These are phyloP conservation scores for Gymnodraco acuticeps DNA, from an alignment of 2,797 vertebrate species.

Conservation along the genomic window DNA sequence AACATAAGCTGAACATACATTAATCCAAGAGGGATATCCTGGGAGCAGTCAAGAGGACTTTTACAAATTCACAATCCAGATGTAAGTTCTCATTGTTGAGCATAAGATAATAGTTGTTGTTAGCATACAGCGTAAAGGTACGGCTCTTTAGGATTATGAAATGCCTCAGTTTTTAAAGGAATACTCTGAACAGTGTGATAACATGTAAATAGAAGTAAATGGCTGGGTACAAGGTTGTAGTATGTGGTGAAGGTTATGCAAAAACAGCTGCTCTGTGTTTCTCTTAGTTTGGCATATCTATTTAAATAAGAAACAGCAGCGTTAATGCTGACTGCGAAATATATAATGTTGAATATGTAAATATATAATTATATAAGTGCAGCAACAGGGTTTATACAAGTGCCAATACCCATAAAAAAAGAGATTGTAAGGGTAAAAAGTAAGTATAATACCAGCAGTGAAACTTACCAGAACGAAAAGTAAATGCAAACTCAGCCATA, in stretches of 20 bases:
- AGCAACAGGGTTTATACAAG: not conserved
- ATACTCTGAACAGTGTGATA: slow-evolving; percentile 3
- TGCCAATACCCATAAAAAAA: not conserved
- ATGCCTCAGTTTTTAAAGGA: not conserved
- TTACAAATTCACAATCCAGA: slow-evolving; percentile 58
- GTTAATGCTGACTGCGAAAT: not conserved
- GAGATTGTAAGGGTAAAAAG: not conserved
- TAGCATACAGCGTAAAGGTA: not conserved
- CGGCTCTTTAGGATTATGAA: slow-evolving; percentile 6
- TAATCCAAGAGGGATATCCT: slow-evolving; percentile 56
- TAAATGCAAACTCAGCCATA: not conserved
- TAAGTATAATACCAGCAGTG: fast-evolving
- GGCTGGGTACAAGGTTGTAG: not conserved
- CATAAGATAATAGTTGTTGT: not conserved
- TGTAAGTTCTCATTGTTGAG: slow-evolving; percentile 75
- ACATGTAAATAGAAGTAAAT: not conserved
- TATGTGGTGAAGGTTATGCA: not conserved
- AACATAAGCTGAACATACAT: slow-evolving; percentile 40
- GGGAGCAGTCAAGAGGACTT: slow-evolving; percentile 64
- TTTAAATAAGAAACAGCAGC: slow-evolving; percentile 11
- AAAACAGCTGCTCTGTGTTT: not conserved
- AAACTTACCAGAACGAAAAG: slow-evolving; percentile 9
- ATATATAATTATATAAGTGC: not conserved
- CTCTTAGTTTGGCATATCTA: not conserved
- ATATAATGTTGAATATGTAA: slow-evolving; percentile 2